phyloP scores from a whole-genome alignment of 2,888 invertebrate genomes.

The Tetragonisca angustula region DNA sequence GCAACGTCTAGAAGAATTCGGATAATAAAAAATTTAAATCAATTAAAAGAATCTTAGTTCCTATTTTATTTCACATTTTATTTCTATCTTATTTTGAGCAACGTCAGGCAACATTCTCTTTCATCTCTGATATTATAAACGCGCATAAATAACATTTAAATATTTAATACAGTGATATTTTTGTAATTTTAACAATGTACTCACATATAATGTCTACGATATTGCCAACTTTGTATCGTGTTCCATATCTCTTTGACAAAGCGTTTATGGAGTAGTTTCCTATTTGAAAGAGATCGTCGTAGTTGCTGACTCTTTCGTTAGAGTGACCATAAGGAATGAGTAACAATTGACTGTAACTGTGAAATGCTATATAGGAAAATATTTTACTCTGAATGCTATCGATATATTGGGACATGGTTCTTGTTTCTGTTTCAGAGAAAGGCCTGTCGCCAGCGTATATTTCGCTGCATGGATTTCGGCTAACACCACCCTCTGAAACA shows the following conservation, averaged over 20 bases:
- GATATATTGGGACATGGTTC: conserved; percentile 86
- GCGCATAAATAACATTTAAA: not conserved
- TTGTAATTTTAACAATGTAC: conserved; percentile 59
- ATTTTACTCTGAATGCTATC: conserved; percentile 84
- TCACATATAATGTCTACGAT: conserved; percentile 86
- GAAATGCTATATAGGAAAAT: conserved; percentile 89
- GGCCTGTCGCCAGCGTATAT: conserved; percentile 88
- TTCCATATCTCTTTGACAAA: conserved; percentile 86
- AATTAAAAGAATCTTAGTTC: not conserved
- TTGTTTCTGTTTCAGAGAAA: conserved; percentile 90
- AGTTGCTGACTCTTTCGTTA: conserved; percentile 85
- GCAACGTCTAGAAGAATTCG: conserved; percentile 85
- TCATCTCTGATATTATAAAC: not conserved
- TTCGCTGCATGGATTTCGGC: conserved; percentile 86
- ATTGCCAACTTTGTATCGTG: conserved; percentile 87
- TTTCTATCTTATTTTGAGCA: fast-evolving
- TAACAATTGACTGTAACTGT: conserved; percentile 90
- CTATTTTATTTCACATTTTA: not conserved
- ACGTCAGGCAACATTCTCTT: not conserved
- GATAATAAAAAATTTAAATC: not conserved
- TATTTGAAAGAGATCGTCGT: conserved; percentile 85
- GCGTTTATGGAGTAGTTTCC: conserved; percentile 85
- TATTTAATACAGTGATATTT: not conserved
- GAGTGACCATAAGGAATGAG: conserved; percentile 90
- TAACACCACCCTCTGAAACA: conserved; percentile 85